phyloP scores from a whole-genome alignment of 1,140 invertebrate genomes.

The Trichomalopsis sarcophagae region DNA sequence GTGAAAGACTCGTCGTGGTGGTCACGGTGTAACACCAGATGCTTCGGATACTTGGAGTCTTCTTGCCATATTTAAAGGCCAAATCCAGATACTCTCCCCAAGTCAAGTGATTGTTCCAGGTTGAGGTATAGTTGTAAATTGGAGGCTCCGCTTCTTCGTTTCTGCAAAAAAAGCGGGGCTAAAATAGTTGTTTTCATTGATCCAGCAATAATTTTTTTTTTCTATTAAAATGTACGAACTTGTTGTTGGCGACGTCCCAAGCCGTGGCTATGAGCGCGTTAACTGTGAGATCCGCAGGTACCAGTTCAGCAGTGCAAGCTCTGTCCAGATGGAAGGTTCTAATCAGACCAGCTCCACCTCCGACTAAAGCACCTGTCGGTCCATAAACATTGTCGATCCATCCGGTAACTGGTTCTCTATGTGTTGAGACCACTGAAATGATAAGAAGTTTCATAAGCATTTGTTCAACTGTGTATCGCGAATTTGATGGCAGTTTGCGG shows the following conservation, averaged over 20 bases:
- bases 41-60: conserved; percentile 69
- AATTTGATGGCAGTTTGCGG: too few relatives aligned
- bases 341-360: conserved; percentile 79
- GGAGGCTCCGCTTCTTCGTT: conserved; percentile 68
- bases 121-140: conserved; percentile 73
- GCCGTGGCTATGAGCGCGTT: conserved; percentile 81
- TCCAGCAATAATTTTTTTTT: not conserved
- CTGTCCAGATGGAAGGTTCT: conserved; percentile 76
- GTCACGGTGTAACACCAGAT: conserved; percentile 77
- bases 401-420: conserved; percentile 73
- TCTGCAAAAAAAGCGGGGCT: conserved; percentile 53
- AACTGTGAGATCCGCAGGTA: conserved; percentile 84
- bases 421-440: conserved; percentile 67
- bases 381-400: conserved; percentile 90
- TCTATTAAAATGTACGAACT: conserved; percentile 57
- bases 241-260: conserved; percentile 77
- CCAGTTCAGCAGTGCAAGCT: conserved; percentile 79
- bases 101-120: conserved; percentile 70
- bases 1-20: conserved; percentile 65
- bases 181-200: conserved; percentile 14
- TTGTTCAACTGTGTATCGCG: too few relatives aligned
- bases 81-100: conserved; percentile 74
- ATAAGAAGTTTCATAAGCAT: not conserved
- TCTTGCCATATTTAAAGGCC: conserved; percentile 68
- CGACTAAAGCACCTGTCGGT: conserved; percentile 79